Conservation (phyloP, 2,888 invertebrate species). For the Macrosiphum euphorbiae region DNA sequence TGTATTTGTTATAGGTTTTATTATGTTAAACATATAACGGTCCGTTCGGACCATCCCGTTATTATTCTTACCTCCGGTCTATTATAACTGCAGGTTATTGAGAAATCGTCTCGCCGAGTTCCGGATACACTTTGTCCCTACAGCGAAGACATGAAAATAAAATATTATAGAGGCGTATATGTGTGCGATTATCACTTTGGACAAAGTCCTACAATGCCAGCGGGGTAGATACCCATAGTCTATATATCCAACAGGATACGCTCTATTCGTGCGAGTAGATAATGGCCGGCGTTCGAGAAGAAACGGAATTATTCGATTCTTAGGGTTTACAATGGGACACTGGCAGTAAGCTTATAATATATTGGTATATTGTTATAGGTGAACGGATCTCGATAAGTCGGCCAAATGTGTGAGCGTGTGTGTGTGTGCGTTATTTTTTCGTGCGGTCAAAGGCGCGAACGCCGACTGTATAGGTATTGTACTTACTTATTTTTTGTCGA, state of each 20-base stretch:
- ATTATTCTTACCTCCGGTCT: neutral
- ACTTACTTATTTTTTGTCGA: neutral
- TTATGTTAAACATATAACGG: neutral
- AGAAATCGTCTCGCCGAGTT: neutral
- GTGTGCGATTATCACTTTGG: neutral
- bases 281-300: neutral
- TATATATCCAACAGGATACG: neutral
- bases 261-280: neutral
- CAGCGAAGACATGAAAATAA: neutral
- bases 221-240: neutral
- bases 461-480: neutral
- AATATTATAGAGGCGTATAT: neutral
- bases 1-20: neutral
- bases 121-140: neutral
- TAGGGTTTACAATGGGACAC: neutral
- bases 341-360: neutral
- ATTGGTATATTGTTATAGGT: neutral
- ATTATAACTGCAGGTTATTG: neutral
- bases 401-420: neutral
- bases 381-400: neutral
- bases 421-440: neutral
- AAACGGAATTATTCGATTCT: neutral
- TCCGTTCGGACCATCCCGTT: neutral
- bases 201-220: neutral
- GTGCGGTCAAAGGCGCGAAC: neutral